phyloP scores from a whole-genome alignment of 2,888 invertebrate species.

The Drosophila dives region DNA sequence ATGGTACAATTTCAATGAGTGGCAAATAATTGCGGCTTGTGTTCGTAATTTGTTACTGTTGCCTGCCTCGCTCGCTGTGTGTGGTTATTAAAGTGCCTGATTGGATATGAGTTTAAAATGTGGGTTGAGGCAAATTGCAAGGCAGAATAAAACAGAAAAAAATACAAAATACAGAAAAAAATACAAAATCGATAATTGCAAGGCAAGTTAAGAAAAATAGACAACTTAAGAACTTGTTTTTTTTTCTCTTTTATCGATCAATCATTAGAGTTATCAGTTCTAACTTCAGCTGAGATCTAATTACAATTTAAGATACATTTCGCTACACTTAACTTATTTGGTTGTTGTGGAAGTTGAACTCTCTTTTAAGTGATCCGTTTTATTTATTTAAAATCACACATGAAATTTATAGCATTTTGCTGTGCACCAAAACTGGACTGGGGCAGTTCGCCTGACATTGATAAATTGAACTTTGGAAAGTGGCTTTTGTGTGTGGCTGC shows the following conservation, averaged over 20 bases:
- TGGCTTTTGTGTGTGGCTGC: conserved; percentile 20
- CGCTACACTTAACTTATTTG: background rate
- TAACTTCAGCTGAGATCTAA: background rate
- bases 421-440: background rate
- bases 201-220: conserved; percentile 49
- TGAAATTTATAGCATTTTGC: conserved; percentile 24
- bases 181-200: conserved; percentile 38
- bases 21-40: conserved; percentile 73
- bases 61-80: conserved; percentile 46
- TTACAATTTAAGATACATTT: background rate
- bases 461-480: conserved; percentile 50
- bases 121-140: conserved; percentile 70
- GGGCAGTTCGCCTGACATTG: conserved; percentile 27
- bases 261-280: conserved; percentile 8
- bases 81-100: conserved; percentile 65
- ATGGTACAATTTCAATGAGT: conserved; percentile 73
- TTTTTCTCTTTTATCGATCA: background rate
- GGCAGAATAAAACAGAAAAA: conserved; percentile 10
- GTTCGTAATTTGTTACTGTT: conserved; percentile 57
- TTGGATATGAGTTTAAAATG: conserved; percentile 72
- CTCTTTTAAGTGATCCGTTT: conserved; percentile 24
- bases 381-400: conserved; percentile 12
- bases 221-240: conserved; percentile 50
- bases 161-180: background rate
- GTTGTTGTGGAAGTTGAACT: background rate